Base-by-base conservation (phyloP, 1,140 invertebrate genomes). In the Cephus cinctus region DNA sequence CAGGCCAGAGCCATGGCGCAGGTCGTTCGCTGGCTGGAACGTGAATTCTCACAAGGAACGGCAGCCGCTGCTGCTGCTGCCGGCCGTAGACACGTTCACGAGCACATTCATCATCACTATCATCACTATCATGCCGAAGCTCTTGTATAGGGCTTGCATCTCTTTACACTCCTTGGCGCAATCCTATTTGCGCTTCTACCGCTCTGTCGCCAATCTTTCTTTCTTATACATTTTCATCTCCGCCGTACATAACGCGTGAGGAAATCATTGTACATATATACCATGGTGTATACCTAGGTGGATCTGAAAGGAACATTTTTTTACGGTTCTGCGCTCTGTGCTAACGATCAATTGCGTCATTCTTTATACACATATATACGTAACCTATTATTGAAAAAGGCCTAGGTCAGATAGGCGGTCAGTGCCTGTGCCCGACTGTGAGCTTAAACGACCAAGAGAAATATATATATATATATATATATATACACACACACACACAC, bases 81-180 rank as follows among this genome's bases (percentile, higher is more conserved):
- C 4, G 67, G 63, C 31, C 58, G 71, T 1, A 61, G 67, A 62
- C 88, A 90, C 66, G 83, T 90, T 45, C 88, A 91, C 61, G 86
- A 90, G 65, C 88, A 91, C 57, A 86, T 89, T 56, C 88, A 91
- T 67, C 88, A 90, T 72, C 88, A 91, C 61, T 89, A 90, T 72
- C 86, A 91, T 75, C 88, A 90, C 73, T 89, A 86, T 65, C 76
- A 81, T 16, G 56, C 66, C 8, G 69, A 74, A 27, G 68, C 68
- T 41, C 54, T 73, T 4, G 70, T 73, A 25, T 73, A 53, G 69
- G 39, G 32, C 40, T 41, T 49, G 22, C 25, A 44, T 43, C 12
- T 50, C 36, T 12, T 9, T 14, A 21, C 40, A 38, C 30, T 27
- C 9, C 2, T 11, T 18, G 4, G 18, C 9, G 5, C 16, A 39